Conservation (phyloP, 2,888 invertebrate species). For the Coleophora deauratella region DNA sequence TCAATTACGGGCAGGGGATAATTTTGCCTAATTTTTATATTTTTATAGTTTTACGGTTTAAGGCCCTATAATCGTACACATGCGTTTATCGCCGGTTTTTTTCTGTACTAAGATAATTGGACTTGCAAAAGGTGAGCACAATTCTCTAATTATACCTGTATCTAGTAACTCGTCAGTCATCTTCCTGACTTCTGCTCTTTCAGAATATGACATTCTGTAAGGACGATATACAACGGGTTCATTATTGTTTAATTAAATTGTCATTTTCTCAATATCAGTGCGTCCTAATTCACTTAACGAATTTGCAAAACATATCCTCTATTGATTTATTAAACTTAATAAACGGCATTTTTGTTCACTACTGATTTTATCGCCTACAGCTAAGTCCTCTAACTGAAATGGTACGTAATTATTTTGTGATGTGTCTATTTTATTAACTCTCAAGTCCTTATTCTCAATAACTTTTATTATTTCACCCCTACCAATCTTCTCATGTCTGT, state of each 20-base stretch:
- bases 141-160: slow-evolving; percentile 1
- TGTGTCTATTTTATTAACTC: no score
- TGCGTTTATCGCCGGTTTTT: slow-evolving; percentile 17
- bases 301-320: slow-evolving; percentile 10
- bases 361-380: no score
- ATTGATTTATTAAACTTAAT: slow-evolving; percentile 4
- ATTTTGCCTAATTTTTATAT: no score
- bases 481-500: no score
- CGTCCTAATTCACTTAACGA: slow-evolving; percentile 6
- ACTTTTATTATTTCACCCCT: no score
- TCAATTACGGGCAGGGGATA: slow-evolving; percentile 25
- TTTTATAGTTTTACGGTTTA: slow-evolving; percentile 18
- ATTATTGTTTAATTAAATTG: slow-evolving; percentile 5
- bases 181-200: slow-evolving; percentile 6
- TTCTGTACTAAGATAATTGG: slow-evolving; percentile 19
- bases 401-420: no score
- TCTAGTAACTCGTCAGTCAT: slow-evolving; percentile 5
- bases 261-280: slow-evolving; percentile 7
- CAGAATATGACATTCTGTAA: slow-evolving; percentile 8
- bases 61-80: slow-evolving; percentile 13
- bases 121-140: slow-evolving; percentile 20
- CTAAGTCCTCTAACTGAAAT: no score
- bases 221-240: slow-evolving; percentile 8
- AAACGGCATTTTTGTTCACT: no score
- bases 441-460: no score